Evolutionary conservation across 2,113 vertebrate genomes (phyloP).

Genomic region (Limnothrissa miodon): DNA sequence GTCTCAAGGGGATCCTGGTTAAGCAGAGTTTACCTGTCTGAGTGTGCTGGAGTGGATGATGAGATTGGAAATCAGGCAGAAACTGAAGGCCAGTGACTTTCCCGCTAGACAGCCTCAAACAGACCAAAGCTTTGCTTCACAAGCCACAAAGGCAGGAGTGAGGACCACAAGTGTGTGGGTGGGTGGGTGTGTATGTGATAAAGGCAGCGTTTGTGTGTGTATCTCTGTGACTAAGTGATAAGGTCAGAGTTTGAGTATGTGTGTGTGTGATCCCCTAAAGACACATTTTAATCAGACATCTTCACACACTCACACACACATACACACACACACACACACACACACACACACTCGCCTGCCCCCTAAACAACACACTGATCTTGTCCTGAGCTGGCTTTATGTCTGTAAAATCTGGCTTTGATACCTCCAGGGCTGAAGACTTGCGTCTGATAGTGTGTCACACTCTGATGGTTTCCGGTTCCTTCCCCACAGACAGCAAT

Average conservation of each 20-base stretch:
- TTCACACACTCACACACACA: no score
- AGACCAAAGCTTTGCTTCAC: not conserved
- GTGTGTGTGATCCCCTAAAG: not conserved
- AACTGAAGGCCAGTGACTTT: not conserved
- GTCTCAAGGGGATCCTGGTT: not conserved
- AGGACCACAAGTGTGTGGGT: not conserved
- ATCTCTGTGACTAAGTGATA: not conserved
- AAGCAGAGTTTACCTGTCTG: not conserved
- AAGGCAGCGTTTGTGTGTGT: not conserved
- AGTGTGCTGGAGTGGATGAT: not conserved
- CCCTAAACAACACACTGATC: not conserved
- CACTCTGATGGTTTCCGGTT: not conserved
- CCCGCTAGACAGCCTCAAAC: not conserved
- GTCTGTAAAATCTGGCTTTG: not conserved
- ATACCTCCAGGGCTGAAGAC: no score
- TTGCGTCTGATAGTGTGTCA: no score
- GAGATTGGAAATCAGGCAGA: not conserved
- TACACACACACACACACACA: no score
- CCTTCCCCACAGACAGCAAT: not conserved
- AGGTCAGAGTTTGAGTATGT: not conserved
- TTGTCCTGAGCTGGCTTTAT: no score
- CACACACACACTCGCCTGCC: no score
- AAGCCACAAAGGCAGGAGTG: not conserved
- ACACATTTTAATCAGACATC: not conserved
- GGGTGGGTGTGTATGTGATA: not conserved